These are phyloP conservation scores for Ceratosolen fusciceps DNA, from an alignment of 1,140 invertebrate species.

Conservation along the genomic window DNA sequence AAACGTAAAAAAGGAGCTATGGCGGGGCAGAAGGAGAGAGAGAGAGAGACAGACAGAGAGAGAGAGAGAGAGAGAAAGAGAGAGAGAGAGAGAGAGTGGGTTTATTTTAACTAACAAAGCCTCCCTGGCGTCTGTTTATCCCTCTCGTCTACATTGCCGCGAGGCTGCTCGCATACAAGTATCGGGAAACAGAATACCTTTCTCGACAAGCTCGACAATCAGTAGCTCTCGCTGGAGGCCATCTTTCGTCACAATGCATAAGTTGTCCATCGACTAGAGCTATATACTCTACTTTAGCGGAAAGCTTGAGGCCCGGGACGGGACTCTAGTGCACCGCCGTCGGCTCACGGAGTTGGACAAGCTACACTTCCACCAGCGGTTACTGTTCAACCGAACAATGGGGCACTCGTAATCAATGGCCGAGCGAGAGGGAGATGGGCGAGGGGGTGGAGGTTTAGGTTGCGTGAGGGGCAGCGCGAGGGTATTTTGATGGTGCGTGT, in stretches of 20 bases:
- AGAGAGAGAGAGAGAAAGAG: slow-evolving; percentile 53
- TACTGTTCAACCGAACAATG: too few species aligned
- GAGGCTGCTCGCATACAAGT: slow-evolving; percentile 53
- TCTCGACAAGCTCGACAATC: slow-evolving; percentile 59
- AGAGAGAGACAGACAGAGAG: slow-evolving; percentile 52
- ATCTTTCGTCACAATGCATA: slow-evolving; percentile 68
- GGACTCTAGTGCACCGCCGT: slow-evolving; percentile 48
- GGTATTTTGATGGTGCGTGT: not conserved
- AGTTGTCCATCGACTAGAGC: slow-evolving; percentile 70
- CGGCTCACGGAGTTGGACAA: slow-evolving; percentile 49
- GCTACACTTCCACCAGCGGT: slow-evolving; percentile 52
- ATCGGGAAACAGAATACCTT: too few species aligned
- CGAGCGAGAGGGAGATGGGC: not conserved
- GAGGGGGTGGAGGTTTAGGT: too few species aligned
- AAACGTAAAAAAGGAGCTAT: slow-evolving; percentile 41
- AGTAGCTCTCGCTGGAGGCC: slow-evolving; percentile 69
- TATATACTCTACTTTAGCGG: slow-evolving; percentile 63
- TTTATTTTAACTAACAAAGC: slow-evolving; percentile 71
- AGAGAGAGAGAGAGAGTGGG: slow-evolving; percentile 57
- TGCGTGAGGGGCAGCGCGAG: not conserved
- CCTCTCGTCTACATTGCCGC: not conserved
- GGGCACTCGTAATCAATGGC: not conserved
- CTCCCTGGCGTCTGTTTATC: slow-evolving; percentile 57
- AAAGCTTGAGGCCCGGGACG: slow-evolving; percentile 60
- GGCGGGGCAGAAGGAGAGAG: slow-evolving; percentile 48